Conservation (phyloP, 2,888 invertebrate genomes). For the Rhyacophila evoluta region DNA sequence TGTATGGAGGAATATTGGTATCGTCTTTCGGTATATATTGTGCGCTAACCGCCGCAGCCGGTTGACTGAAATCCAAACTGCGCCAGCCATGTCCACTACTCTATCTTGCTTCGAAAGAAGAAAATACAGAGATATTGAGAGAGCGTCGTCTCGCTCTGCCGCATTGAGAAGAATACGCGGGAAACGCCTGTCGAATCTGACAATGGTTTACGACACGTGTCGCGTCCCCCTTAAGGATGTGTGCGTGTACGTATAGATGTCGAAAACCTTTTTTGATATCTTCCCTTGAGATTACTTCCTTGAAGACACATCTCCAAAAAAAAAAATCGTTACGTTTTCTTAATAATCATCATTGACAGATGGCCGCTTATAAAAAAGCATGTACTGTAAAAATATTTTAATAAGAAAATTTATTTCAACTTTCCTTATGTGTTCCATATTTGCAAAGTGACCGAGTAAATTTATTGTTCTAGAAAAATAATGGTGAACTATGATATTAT, state of each 20-base stretch:
- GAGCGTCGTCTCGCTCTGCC: neutral
- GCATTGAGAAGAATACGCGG: neutral
- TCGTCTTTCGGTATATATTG: neutral
- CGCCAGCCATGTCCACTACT: conserved; percentile 6
- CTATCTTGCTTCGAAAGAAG: neutral
- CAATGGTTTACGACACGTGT: conserved; percentile 22
- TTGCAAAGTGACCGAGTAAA: no score
- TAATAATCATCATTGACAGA: neutral
- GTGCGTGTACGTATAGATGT: neutral
- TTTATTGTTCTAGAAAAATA: no score
- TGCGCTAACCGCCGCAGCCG: conserved; percentile 18
- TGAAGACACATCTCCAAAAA: no score
- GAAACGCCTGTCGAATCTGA: conserved; percentile 22
- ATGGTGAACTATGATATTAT: no score
- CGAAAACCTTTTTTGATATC: neutral
- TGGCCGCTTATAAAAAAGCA: neutral
- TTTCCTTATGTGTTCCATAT: no score
- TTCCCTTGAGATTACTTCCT: no score
- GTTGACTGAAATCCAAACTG: conserved; percentile 16
- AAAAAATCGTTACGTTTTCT: neutral
- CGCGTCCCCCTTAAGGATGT: conserved; percentile 7
- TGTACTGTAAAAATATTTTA: neutral
- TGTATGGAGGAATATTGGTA: neutral
- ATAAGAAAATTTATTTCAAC: no score
- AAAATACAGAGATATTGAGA: neutral